These are phyloP conservation scores for Sebastes fasciatus DNA, from an alignment of 2,113 vertebrate species.

Conservation along the genomic window DNA sequence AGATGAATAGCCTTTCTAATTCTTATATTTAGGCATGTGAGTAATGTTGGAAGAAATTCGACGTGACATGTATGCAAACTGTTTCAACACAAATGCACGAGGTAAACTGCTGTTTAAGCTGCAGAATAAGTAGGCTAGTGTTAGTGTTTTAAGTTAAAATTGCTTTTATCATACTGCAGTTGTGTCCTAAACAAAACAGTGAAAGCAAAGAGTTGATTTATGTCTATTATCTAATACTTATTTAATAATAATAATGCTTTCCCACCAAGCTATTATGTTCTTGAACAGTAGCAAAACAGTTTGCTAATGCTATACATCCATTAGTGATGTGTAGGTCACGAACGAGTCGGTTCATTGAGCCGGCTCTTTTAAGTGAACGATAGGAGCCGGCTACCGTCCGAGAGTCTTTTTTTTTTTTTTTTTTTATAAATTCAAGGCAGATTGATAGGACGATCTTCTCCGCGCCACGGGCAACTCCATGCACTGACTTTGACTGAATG, in stretches of 20 bases:
- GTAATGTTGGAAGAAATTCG: not conserved
- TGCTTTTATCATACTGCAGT: not conserved
- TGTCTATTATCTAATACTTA: not conserved
- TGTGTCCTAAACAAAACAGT: not conserved
- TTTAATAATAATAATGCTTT: not conserved
- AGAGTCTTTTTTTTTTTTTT: too few relatives aligned
- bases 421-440: too few relatives aligned
- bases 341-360: too few relatives aligned
- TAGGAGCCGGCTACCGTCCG: too few relatives aligned
- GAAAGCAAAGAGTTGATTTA: not conserved
- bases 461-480: too few relatives aligned
- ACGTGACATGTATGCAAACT: not conserved
- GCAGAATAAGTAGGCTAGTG: not conserved
- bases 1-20: not conserved
- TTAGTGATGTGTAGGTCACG: not conserved
- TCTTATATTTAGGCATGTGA: not conserved
- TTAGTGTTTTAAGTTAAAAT: not conserved
- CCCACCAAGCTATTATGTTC: not conserved
- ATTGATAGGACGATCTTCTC: too few relatives aligned
- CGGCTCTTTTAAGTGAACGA: too few relatives aligned
- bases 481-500: too few relatives aligned
- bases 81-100: not conserved
- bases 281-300: not conserved
- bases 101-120: not conserved
- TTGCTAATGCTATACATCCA: not conserved